Percentiles rank a stretch among this genome's conserved stretches.
Conservation (phyloP, 2,113 vertebrate genomes). For the Hyperoodon ampullatus region DNA sequence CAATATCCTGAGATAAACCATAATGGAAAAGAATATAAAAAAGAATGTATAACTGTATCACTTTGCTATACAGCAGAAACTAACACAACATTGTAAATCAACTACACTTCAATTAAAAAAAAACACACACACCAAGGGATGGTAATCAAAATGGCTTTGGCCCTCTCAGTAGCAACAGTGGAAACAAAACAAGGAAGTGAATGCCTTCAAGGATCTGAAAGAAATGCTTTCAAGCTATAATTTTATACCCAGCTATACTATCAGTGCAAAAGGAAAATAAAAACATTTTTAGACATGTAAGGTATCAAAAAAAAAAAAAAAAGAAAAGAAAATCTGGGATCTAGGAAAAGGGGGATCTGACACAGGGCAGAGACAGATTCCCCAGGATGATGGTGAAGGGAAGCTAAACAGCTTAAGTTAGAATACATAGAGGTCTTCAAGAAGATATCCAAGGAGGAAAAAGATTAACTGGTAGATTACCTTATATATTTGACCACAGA, state of each 20-base stretch:
- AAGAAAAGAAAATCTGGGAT: not conserved
- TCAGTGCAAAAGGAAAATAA: not conserved
- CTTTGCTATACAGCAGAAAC: not conserved
- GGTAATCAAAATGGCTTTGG: conserved; percentile 35
- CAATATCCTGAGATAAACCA: not conserved
- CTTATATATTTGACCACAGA: not conserved
- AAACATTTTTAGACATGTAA: not conserved
- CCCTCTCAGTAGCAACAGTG: not conserved
- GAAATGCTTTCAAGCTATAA: conserved; percentile 40
- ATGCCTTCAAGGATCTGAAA: not conserved
- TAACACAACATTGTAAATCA: not conserved
- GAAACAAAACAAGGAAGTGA: conserved; percentile 35
- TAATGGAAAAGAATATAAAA: not conserved
- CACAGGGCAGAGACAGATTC: not conserved
- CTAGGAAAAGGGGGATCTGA: not conserved
- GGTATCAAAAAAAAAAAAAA: not conserved
- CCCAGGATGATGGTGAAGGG: not conserved
- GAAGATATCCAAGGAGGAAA: not conserved
- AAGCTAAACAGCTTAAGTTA: conserved; percentile 43
- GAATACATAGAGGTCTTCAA: not conserved
- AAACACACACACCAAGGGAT: not conserved
- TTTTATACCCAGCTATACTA: not conserved
- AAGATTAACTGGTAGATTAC: not conserved
- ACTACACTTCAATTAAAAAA: not conserved
- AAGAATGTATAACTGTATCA: not conserved